These are phyloP conservation scores for Chaetogeoica ovagalla DNA, from an alignment of 2,888 invertebrate species.

Conservation along the genomic window DNA sequence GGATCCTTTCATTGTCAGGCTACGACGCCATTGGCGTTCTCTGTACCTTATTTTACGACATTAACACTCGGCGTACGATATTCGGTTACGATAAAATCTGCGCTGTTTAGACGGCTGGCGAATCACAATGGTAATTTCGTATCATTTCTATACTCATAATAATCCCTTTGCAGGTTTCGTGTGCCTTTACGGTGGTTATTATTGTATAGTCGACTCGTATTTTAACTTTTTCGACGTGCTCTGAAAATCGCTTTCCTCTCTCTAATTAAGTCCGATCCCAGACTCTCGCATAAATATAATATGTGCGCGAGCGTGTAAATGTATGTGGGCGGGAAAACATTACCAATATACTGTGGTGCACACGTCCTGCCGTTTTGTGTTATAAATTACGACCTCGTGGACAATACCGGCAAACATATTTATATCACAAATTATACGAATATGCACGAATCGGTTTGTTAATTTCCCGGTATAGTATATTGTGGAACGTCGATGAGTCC, in stretches of 20 bases:
- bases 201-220: slow-evolving; percentile 1
- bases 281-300: neutral
- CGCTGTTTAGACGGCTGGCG: neutral
- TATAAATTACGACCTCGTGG: neutral
- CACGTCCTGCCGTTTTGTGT: neutral
- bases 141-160: slow-evolving; percentile 22
- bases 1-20: too few species aligned
- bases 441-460: neutral
- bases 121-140: slow-evolving; percentile 45
- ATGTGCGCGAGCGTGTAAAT: slow-evolving; percentile 16
- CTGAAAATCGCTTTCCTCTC: slow-evolving; percentile 31
- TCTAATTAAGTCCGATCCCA: slow-evolving; percentile 40
- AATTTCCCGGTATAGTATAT: too few species aligned
- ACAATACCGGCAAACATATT: neutral
- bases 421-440: too few species aligned
- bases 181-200: slow-evolving; percentile 1
- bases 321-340: slow-evolving; percentile 1
- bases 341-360: slow-evolving; percentile 7
- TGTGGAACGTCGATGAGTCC: too few species aligned
- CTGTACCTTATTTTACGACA: too few species aligned
- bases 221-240: neutral
- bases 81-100: too few species aligned
- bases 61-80: too few species aligned
- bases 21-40: too few species aligned
- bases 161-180: slow-evolving; percentile 34